These are phyloP conservation scores for Morone saxatilis DNA, from an alignment of 2,113 vertebrate species.

Conservation along the genomic window DNA sequence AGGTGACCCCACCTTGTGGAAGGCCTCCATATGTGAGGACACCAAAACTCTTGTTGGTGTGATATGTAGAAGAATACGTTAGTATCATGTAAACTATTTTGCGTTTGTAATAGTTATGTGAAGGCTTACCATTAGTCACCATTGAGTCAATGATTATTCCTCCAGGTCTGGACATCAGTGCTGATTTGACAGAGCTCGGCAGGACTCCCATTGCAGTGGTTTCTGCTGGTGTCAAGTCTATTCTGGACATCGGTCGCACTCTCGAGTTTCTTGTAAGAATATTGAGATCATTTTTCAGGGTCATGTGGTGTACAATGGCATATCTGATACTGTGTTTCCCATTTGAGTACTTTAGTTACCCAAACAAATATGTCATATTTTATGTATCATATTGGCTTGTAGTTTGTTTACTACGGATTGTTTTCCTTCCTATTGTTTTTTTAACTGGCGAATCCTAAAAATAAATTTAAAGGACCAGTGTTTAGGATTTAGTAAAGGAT, in stretches of 20 bases:
- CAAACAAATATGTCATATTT: background rate
- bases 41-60: background rate
- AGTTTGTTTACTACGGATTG: background rate
- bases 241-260: conserved; percentile 92
- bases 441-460: background rate
- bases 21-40: background rate
- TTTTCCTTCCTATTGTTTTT: background rate
- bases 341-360: background rate
- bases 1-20: background rate
- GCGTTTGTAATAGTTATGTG: background rate
- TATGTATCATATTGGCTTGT: background rate
- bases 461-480: too few relatives aligned
- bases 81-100: background rate
- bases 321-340: background rate
- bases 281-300: background rate
- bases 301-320: background rate
- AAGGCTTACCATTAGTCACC: background rate
- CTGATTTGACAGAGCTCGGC: conserved; percentile 92
- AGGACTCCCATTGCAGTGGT: conserved; percentile 91
- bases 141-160: background rate
- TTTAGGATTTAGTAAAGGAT: too few relatives aligned
- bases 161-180: conserved; percentile 91
- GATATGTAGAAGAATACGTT: background rate
- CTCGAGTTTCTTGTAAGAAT: conserved; percentile 90
- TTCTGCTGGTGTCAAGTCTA: conserved; percentile 92